phyloP scores from a whole-genome alignment of 2,797 vertebrate species.

The Liparis tanakae region DNA sequence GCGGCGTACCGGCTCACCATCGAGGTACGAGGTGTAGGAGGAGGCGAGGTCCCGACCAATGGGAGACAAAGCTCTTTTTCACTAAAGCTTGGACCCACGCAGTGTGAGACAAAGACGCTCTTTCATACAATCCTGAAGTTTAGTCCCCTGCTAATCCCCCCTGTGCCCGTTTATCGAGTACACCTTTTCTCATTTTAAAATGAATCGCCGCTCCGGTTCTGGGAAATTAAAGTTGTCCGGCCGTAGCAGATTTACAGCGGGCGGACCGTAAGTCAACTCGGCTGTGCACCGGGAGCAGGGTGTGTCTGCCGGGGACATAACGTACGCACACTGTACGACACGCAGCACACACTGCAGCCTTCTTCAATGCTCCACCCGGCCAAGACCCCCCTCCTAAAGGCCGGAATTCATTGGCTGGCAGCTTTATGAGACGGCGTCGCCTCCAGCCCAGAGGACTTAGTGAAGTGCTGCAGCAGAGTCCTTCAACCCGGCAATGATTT shows the following conservation, averaged over 20 bases:
- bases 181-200: not conserved
- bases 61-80: slow-evolving; percentile 68
- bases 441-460: not conserved
- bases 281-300: slow-evolving; percentile 9
- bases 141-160: not conserved
- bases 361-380: not conserved
- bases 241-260: too few species aligned
- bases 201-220: not conserved
- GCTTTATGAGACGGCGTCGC: not conserved
- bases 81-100: slow-evolving; percentile 48
- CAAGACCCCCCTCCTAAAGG: not conserved
- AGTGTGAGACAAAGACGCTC: slow-evolving; percentile 67
- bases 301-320: slow-evolving; percentile 1
- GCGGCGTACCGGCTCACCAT: slow-evolving; percentile 39
- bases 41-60: slow-evolving; percentile 32
- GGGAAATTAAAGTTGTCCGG: not conserved
- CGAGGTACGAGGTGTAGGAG: slow-evolving; percentile 55
- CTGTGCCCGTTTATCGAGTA: not conserved
- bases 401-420: not conserved
- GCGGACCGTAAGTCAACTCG: not conserved
- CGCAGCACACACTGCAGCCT: not conserved
- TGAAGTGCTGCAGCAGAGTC: not conserved
- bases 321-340: not conserved
- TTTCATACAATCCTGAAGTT: slow-evolving; percentile 36
- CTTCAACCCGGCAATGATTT: not conserved